Percentiles rank a stretch among this genome's conserved stretches.
Evolutionary conservation across 1,140 invertebrate species (phyloP).

Genomic region (Meloidogyne floridensis): DNA sequence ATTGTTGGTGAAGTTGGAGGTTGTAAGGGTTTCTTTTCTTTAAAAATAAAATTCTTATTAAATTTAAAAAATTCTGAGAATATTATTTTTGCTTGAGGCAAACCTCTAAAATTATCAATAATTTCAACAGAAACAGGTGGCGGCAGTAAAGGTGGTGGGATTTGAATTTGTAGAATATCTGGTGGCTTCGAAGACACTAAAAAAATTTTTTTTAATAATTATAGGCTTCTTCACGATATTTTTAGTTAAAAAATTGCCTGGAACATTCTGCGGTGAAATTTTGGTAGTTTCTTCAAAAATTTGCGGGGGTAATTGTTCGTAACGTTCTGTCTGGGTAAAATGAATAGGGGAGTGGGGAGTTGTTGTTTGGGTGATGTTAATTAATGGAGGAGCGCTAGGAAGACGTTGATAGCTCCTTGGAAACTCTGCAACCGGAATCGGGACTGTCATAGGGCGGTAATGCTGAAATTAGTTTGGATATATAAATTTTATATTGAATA

Average conservation of each 20-base stretch:
- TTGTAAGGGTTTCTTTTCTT: neutral
- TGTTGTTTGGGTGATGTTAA: neutral
- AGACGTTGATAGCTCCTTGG: neutral
- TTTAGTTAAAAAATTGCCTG: neutral
- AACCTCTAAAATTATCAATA: neutral
- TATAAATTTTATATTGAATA: neutral
- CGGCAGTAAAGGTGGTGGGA: neutral
- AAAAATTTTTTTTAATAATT: neutral
- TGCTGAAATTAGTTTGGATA: neutral
- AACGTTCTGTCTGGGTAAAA: neutral
- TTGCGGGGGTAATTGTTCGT: neutral
- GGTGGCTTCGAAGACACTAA: neutral
- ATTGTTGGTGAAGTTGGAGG: neutral
- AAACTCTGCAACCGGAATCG: neutral
- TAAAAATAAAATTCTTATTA: too few relatives aligned
- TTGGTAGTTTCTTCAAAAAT: neutral
- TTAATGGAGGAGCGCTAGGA: neutral
- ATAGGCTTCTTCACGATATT: neutral
- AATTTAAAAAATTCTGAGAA: too few relatives aligned
- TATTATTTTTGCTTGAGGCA: neutral
- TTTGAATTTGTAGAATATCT: neutral
- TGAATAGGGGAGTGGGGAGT: neutral
- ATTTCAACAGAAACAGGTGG: neutral
- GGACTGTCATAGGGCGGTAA: neutral
- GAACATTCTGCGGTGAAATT: neutral